Base-by-base conservation (phyloP, 2,888 invertebrate species). In the Drosophila aldrichi region DNA sequence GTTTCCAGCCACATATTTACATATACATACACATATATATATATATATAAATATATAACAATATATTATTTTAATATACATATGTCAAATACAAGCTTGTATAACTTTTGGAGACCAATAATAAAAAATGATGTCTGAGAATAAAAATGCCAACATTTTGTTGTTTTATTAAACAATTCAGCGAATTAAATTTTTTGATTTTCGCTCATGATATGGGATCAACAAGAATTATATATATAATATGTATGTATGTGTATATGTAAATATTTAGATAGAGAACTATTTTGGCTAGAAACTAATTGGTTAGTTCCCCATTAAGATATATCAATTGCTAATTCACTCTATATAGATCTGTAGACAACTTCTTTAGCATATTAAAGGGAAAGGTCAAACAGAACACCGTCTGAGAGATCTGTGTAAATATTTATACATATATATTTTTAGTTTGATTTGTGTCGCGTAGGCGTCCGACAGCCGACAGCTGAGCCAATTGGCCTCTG, bases 101-200 rank as follows among this genome's bases (percentile, higher is more conserved):
- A 83, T 71, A 69, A 71, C 55, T 61, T 77, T 82, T 49, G 36
- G 77, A 85, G 82, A 88, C 74, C 74, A 74, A 82, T 65, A 88
- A 84, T 86, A 88, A 84, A 86, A 86, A 82, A 86, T 72, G 67
- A 72, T 77, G 71, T 74, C 68, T 77, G 71, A 79, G 57, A 65
- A 78, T 70, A 72, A 77, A 85, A 79, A 69, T 82, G 49, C 58
- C 68, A 62, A 67, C 81, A 72, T 70, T 43, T 69, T 80, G 88
- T 86, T 88, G 88, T 84, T 84, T 84, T 84, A 88, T 84, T 84
- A 78, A 85, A 70, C 70, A 73, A 74, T 73, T 49, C 10, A 34
- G 16, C 22, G 18, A 22, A 52, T 12, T 34, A 12, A 22, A 48
- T 25, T 38, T 36, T 32, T 18, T 18, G 12, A 32, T 51, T 51